A percentile compares a stretch with the other conserved stretches of the same genome.
Conservation (phyloP, 1,140 invertebrate species). For the Achroia grisella region DNA sequence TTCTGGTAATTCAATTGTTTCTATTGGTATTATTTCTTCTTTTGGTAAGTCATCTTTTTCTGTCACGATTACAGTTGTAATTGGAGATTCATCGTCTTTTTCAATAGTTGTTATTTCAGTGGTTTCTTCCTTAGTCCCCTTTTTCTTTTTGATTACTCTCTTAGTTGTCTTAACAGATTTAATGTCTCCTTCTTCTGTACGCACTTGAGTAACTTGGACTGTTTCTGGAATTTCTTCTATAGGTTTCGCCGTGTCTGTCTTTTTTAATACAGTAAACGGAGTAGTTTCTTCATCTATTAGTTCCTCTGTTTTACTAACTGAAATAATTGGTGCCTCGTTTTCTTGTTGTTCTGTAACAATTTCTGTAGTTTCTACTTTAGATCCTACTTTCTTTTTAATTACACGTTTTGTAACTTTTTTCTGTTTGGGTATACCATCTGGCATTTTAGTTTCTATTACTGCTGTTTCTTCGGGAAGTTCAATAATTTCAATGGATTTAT, state of each 20-base stretch:
- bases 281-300: conserved; percentile 13
- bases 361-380: conserved; percentile 23
- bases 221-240: conserved; percentile 21
- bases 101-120: conserved; percentile 20
- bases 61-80: conserved; percentile 7
- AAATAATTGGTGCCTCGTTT: conserved; percentile 29
- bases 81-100: conserved; percentile 32
- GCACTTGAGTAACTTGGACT: conserved; percentile 17
- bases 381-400: conserved; percentile 18
- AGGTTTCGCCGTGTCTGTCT: conserved; percentile 17
- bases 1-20: conserved; percentile 37
- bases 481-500: conserved; percentile 12
- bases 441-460: conserved; percentile 15
- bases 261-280: conserved; percentile 2
- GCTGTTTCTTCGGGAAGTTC: conserved; percentile 55
- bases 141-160: conserved; percentile 16
- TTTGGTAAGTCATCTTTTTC: conserved; percentile 8
- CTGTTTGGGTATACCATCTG: conserved; percentile 39
- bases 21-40: conserved; percentile 1
- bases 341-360: conserved; percentile 36
- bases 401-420: conserved; percentile 46
- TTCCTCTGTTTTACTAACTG: conserved; percentile 24
- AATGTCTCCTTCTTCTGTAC: conserved; percentile 13
- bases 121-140: conserved; percentile 20
- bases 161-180: conserved; percentile 10